These are phyloP conservation scores for Aelia acuminata DNA, from an alignment of 2,888 invertebrate genomes.

Conservation along the genomic window DNA sequence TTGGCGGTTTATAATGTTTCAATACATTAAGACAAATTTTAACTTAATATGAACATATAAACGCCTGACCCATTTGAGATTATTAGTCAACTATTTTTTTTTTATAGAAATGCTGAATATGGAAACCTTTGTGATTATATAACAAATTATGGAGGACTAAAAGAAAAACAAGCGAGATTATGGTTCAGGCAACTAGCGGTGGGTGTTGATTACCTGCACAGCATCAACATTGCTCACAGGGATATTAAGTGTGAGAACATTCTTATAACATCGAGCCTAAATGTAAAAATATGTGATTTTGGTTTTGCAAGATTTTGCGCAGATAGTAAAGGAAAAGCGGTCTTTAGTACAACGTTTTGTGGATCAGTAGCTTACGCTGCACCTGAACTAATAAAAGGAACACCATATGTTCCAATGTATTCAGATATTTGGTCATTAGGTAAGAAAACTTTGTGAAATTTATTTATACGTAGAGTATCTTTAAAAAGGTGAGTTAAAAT, in stretches of 20 bases:
- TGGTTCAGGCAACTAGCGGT: constrained; percentile 81
- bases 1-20: no score
- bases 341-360: constrained; percentile 85
- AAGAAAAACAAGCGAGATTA: constrained; percentile 78
- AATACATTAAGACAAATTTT: no score
- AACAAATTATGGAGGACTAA: constrained; percentile 77
- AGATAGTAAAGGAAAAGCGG: constrained; percentile 68
- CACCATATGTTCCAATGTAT: constrained; percentile 79
- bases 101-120: constrained; percentile 75
- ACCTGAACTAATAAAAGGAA: constrained; percentile 85
- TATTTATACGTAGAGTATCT: background rate
- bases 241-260: constrained; percentile 89
- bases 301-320: constrained; percentile 76
- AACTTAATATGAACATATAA: no score
- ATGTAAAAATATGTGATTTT: constrained; percentile 86
- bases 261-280: constrained; percentile 79
- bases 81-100: background rate
- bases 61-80: background rate
- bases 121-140: constrained; percentile 84
- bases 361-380: constrained; percentile 91
- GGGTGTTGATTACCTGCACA: constrained; percentile 80
- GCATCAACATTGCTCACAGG: constrained; percentile 82
- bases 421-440: constrained; percentile 88
- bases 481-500: background rate
- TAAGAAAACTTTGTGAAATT: background rate